Percentiles rank a stretch among this genome's conserved stretches.
phyloP scores from a whole-genome alignment of 2,797 vertebrate genomes.

The Pseudomugil gertrudae region DNA sequence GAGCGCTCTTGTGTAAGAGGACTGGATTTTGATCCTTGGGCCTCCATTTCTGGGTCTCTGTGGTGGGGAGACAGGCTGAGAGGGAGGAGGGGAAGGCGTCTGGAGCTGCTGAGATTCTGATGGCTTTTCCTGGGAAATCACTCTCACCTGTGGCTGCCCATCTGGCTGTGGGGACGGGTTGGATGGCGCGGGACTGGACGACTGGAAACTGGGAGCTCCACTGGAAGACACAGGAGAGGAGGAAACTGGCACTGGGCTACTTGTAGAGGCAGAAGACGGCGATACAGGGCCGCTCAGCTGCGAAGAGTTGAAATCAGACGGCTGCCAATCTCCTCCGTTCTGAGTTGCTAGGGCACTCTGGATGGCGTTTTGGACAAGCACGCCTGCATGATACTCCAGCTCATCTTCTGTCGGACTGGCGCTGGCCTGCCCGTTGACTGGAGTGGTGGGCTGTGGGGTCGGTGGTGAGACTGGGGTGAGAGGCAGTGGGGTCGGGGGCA shows the following conservation, averaged over 20 bases:
- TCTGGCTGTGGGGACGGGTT: conserved; percentile 57
- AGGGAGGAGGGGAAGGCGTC: conserved; percentile 56
- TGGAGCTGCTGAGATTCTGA: conserved; percentile 47
- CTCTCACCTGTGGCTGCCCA: conserved; percentile 35
- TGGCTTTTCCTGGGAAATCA: conserved; percentile 38
- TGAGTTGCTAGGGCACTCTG: conserved; percentile 90
- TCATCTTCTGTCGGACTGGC: conserved; percentile 84
- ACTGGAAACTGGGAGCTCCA: conserved; percentile 67
- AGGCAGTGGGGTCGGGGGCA: conserved; percentile 82
- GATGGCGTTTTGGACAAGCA: conserved; percentile 93
- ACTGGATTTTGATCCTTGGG: conserved; percentile 85
- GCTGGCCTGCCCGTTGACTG: conserved; percentile 80
- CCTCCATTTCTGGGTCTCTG: conserved; percentile 76
- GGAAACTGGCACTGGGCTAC: conserved; percentile 68
- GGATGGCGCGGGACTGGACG: conserved; percentile 76
- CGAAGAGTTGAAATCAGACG: conserved; percentile 59
- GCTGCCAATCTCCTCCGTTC: conserved; percentile 79
- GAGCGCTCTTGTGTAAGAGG: conserved; percentile 72
- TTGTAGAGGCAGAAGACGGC: conserved; percentile 78
- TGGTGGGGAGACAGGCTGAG: conserved; percentile 71
- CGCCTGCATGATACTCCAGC: conserved; percentile 90
- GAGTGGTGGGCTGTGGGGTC: conserved; percentile 87
- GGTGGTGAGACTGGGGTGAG: conserved; percentile 87
- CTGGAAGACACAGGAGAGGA: conserved; percentile 64
- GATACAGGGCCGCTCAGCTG: conserved; percentile 70